These are phyloP conservation scores for Rhinatrema bivittatum DNA, from an alignment of 2,797 vertebrate genomes.

Conservation along the genomic window DNA sequence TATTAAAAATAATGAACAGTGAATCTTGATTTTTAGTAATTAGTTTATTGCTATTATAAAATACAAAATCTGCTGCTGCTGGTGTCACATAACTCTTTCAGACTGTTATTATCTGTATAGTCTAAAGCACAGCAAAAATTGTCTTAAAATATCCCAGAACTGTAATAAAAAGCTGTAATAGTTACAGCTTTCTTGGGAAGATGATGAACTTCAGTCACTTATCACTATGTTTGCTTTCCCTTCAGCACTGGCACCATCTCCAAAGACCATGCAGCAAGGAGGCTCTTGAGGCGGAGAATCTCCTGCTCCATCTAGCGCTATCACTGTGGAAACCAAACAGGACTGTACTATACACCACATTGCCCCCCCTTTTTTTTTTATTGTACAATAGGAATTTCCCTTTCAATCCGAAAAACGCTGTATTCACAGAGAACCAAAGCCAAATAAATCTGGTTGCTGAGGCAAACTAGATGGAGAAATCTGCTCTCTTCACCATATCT, in stretches of 20 bases:
- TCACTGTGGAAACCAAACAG: conserved; percentile 33
- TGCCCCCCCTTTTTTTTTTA: conserved; percentile 21
- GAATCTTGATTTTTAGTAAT: too few species aligned
- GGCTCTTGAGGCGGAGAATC: conserved; percentile 2
- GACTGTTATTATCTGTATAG: too few species aligned
- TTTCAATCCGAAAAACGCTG: conserved; percentile 6
- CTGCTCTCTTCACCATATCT: conserved; percentile 10
- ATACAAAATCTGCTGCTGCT: too few species aligned
- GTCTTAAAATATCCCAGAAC: too few species aligned
- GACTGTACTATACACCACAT: conserved; percentile 24
- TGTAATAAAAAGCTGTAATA: too few species aligned
- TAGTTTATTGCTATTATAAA: too few species aligned
- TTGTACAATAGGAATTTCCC: conserved; percentile 1
- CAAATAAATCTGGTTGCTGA: conserved; percentile 10
- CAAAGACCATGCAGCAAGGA: conserved; percentile 15
- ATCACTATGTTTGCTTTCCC: too few species aligned
- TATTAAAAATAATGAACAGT: too few species aligned
- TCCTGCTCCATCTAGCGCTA: conserved; percentile 11
- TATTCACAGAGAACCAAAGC: neutral
- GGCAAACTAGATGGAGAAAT: conserved; percentile 18
- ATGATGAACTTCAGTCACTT: neutral
- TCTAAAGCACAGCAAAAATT: too few species aligned
- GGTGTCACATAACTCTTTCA: too few species aligned
- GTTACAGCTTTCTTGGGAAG: conserved; percentile 1
- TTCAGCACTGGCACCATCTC: conserved; percentile 24